Evolutionary conservation across 2,888 invertebrate species (phyloP).

Genomic region (Blera fallax): DNA sequence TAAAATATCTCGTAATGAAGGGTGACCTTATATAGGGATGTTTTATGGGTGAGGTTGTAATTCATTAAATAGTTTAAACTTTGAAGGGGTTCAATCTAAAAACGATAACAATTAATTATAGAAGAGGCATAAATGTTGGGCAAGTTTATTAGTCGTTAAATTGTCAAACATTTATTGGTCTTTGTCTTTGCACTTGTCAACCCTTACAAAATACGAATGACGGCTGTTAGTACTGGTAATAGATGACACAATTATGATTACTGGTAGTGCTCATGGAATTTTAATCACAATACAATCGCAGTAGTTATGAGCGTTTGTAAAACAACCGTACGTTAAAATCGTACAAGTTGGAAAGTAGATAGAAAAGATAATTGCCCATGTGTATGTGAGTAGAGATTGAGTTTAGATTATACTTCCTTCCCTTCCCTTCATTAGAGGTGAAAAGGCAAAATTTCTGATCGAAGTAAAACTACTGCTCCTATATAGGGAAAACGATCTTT

Average conservation of each 20-base stretch:
- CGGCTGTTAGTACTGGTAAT: not conserved
- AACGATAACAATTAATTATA: not conserved
- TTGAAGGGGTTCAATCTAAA: not conserved
- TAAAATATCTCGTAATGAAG: slow-evolving; percentile 20
- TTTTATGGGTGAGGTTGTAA: not conserved
- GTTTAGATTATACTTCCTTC: too few species aligned
- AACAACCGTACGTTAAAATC: not conserved
- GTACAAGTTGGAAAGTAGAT: too few species aligned
- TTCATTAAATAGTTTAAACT: slow-evolving; percentile 7
- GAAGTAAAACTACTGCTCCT: too few species aligned
- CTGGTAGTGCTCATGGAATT: not conserved
- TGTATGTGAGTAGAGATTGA: too few species aligned
- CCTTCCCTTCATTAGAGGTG: too few species aligned
- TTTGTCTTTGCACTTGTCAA: not conserved
- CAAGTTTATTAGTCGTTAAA: slow-evolving; percentile 13
- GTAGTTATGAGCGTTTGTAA: not conserved
- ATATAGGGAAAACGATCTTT: too few species aligned
- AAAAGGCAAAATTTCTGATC: too few species aligned
- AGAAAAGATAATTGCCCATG: too few species aligned
- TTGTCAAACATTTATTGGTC: not conserved
- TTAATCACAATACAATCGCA: not conserved
- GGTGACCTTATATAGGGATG: slow-evolving; percentile 21
- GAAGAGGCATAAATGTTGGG: not conserved
- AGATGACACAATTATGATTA: slow-evolving; percentile 50
- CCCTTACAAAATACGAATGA: not conserved